phyloP scores from a whole-genome alignment of 2,797 vertebrate species.

The Myiotriccus ornatus region DNA sequence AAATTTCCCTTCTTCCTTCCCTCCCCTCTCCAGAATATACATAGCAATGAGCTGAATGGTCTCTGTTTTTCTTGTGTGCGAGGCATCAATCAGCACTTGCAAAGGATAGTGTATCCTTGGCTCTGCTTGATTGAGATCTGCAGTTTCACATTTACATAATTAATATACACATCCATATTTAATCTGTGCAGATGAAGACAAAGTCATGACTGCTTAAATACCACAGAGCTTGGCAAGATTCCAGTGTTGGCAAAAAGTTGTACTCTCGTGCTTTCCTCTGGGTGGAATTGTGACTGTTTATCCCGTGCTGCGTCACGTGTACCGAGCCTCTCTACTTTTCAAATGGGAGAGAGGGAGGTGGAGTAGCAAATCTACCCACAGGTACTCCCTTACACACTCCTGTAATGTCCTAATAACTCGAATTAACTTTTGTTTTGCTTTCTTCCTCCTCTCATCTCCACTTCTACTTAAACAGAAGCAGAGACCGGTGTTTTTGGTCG shows the following conservation, averaged over 20 bases:
- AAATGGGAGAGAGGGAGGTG: not conserved
- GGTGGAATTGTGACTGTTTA: not conserved
- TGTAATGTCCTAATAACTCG: not conserved
- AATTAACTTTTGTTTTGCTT: not conserved
- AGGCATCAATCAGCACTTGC: constrained; percentile 34
- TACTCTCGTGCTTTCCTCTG: not conserved
- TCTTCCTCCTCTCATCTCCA: not conserved
- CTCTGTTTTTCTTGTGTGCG: not conserved
- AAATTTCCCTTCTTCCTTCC: constrained; percentile 26
- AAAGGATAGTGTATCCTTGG: constrained; percentile 53
- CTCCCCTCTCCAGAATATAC: constrained; percentile 27
- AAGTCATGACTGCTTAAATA: constrained; percentile 52
- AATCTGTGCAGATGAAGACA: constrained; percentile 53
- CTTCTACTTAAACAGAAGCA: not conserved
- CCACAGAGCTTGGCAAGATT: constrained; percentile 7
- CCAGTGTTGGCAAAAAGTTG: not conserved
- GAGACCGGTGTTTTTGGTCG: not conserved
- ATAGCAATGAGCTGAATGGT: constrained; percentile 34
- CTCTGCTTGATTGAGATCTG: constrained; percentile 49
- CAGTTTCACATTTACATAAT: constrained; percentile 44
- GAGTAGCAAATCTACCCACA: not conserved
- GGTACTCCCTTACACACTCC: not conserved
- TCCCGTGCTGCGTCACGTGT: not conserved
- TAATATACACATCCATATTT: constrained; percentile 60
- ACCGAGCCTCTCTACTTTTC: not conserved